Conservation (phyloP, 2,113 vertebrate genomes). For the Gavia stellata region DNA sequence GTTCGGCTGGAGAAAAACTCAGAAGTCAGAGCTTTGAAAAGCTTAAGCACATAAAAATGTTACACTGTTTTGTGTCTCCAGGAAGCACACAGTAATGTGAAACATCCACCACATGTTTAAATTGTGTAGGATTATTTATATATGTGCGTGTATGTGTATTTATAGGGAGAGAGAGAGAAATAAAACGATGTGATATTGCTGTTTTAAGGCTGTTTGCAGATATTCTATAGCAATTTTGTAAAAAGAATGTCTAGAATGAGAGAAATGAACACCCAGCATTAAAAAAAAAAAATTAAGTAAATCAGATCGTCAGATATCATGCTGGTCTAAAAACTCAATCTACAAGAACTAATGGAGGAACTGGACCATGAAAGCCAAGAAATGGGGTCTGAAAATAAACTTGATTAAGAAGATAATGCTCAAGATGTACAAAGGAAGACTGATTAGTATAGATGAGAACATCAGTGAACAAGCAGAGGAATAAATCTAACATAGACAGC, state of each 20-base stretch:
- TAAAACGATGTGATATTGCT: not conserved
- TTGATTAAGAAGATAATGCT: constrained; percentile 47
- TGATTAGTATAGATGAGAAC: constrained; percentile 42
- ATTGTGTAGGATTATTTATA: constrained; percentile 15
- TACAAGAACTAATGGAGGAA: constrained; percentile 28
- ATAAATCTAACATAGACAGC: constrained; percentile 48
- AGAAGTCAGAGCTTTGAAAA: constrained; percentile 55
- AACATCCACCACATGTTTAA: constrained; percentile 63
- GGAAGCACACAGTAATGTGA: constrained; percentile 47
- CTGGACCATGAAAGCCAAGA: constrained; percentile 25
- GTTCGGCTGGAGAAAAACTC: constrained; percentile 53
- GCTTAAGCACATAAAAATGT: constrained; percentile 54
- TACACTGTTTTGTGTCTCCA: constrained; percentile 20
- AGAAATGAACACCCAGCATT: not conserved
- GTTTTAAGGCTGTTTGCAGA: constrained; percentile 45
- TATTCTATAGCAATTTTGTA: not conserved
- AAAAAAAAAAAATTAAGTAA: not conserved
- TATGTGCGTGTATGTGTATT: not conserved
- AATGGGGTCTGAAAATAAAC: constrained; percentile 51
- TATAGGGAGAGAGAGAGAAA: constrained; percentile 27
- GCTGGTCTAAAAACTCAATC: not conserved
- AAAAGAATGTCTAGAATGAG: not conserved
- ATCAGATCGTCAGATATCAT: not conserved
- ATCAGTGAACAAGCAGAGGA: constrained; percentile 25
- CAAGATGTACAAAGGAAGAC: constrained; percentile 35